Base-by-base conservation (phyloP, 2,888 invertebrate genomes). In the Agrotis exclamationis region DNA sequence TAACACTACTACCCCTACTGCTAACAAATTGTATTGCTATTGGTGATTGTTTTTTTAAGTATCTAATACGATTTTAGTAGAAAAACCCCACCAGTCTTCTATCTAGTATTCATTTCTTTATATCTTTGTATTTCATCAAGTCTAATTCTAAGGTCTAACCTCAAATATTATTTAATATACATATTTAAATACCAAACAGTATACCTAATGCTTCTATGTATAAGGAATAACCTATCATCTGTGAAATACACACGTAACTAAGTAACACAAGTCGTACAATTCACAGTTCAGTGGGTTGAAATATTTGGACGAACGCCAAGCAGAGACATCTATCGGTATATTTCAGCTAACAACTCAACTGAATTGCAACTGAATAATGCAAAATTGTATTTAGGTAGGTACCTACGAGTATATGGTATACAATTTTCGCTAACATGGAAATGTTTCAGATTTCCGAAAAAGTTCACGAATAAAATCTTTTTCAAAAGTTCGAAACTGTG, bases 311-410 rank as follows among this genome's bases (percentile, higher is more conserved):
- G n/a, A 18, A 9, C 16, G 80, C 50, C 80, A 56, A n/a, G 44
- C 70, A 69, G 80, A 20, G 80, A 24, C 77, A 80, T 77, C 80
- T 70, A 80, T 24, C 59, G 79, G 68, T 51, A 53, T n/a, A 18
- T 79, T 66, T 22, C 9, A 50, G 24, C 14, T 33, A 45, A 62
- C 39, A 11, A 39, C 39, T 39, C 11, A 39, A 39, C 39, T 39
- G 39, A 39, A 39, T 33, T 33, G 9, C 0, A 33, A 33, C 33
- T 33, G 33, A 33, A 9, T 39, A 39, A 39, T 39, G 39, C 9
- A 39, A 39, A 11, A 39, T 39, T 39, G 39, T 39, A 39, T 39
- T 9, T 39, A 28, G 3, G 24, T 24, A 24, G 28, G 28, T 28
- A 3, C 28, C 5, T 5, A 4, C 5, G n/a, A n/a, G n/a, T 28